Percentiles rank a stretch among this genome's conserved stretches.
phyloP scores from a whole-genome alignment of 2,113 vertebrate species.

The Tragelaphus imberbis region DNA sequence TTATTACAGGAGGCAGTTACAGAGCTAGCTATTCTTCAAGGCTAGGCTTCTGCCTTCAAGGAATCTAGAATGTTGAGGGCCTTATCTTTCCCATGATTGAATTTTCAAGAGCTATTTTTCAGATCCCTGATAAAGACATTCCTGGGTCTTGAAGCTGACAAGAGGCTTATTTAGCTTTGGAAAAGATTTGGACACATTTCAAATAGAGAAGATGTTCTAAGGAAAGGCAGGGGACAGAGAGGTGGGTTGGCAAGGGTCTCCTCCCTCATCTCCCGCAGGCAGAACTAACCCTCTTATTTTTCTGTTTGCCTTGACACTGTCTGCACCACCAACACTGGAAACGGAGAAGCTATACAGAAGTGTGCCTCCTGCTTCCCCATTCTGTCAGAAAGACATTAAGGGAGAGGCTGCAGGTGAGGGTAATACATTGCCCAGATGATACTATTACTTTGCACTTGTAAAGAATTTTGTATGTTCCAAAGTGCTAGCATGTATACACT shows the following conservation, averaged over 20 bases:
- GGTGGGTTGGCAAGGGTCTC: fast-evolving
- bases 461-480: neutral
- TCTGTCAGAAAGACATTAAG: neutral
- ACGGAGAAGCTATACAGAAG: neutral
- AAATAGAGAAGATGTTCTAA: neutral
- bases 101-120: neutral
- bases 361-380: neutral
- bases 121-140: neutral
- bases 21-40: neutral
- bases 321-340: neutral
- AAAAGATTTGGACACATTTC: neutral
- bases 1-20: neutral
- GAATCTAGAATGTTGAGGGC: neutral
- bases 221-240: neutral
- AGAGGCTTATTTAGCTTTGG: neutral
- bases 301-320: neutral
- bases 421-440: too few relatives aligned
- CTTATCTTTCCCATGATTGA: neutral
- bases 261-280: neutral
- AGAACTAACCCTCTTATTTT: neutral
- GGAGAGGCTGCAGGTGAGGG: neutral
- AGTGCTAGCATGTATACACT: neutral
- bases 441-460: neutral
- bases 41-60: neutral
- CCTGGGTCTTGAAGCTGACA: neutral